Percentiles rank a stretch among this genome's conserved stretches.
phyloP scores from a whole-genome alignment of 2,797 vertebrate genomes.

The Ataeniobius toweri region DNA sequence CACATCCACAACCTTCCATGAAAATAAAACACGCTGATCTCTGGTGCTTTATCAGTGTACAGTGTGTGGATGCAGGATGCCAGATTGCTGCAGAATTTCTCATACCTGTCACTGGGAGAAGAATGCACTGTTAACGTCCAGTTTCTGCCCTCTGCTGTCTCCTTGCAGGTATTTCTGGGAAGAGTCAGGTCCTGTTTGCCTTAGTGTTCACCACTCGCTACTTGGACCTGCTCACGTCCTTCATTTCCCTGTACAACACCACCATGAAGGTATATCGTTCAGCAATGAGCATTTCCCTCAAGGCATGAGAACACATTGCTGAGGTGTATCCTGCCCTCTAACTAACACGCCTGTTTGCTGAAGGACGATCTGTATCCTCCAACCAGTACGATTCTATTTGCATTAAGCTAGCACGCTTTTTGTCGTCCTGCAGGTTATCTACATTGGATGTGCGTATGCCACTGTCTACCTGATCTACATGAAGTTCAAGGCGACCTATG shows the following conservation, averaged over 20 bases:
- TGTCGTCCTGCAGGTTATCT: conserved; percentile 85
- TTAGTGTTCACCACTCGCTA: conserved; percentile 98
- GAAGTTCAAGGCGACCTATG: conserved; percentile 98
- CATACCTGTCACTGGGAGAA: background rate
- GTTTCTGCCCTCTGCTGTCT: conserved; percentile 20
- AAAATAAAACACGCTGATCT: background rate
- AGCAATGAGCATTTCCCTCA: background rate
- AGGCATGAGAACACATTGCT: conserved; percentile 9
- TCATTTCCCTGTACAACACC: conserved; percentile 98
- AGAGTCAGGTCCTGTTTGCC: conserved; percentile 98
- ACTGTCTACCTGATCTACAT: conserved; percentile 95
- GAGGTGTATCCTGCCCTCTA: background rate
- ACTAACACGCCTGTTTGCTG: conserved; percentile 48
- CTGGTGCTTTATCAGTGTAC: background rate
- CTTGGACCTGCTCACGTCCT: conserved; percentile 96
- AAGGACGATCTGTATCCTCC: background rate
- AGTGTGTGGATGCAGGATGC: background rate
- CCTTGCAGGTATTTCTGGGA: conserved; percentile 93
- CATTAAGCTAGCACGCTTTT: background rate
- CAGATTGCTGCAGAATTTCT: background rate
- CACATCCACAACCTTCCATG: too few species aligned
- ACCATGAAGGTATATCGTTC: conserved; percentile 91
- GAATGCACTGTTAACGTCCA: background rate
- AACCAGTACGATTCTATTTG: background rate
- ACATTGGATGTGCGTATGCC: conserved; percentile 92